Percentiles rank a stretch among this genome's conserved stretches.
Evolutionary conservation across 2,113 vertebrate genomes (phyloP).

Genomic region (Conger conger): DNA sequence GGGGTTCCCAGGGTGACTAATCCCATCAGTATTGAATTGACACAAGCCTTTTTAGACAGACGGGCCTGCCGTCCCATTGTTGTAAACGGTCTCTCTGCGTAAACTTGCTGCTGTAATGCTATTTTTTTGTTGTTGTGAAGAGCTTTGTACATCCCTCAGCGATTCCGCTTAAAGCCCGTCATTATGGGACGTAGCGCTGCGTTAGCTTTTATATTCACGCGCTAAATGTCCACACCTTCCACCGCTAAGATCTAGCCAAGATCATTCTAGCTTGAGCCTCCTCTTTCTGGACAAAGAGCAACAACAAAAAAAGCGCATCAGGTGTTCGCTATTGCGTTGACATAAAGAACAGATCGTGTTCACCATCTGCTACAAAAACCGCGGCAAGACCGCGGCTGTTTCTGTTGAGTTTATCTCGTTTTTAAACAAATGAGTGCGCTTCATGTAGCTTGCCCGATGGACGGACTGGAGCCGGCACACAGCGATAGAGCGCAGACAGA

Average conservation of each 20-base stretch:
- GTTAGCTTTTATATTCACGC: constrained; percentile 67
- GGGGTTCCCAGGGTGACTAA: constrained; percentile 8
- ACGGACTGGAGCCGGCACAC: too few relatives aligned
- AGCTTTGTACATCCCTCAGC: constrained; percentile 65
- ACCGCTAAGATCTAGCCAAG: not conserved
- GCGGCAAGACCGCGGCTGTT: not conserved
- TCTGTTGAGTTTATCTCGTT: not conserved
- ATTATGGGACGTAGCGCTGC: constrained; percentile 64
- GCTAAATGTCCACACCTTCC: not conserved
- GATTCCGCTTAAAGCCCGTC: constrained; percentile 60
- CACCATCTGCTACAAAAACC: not conserved
- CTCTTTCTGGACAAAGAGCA: not conserved
- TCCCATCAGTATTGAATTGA: constrained; percentile 15
- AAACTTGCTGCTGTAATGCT: constrained; percentile 10
- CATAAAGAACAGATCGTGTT: not conserved
- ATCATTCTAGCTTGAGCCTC: too few relatives aligned
- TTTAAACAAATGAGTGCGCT: not conserved
- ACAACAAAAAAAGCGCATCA: not conserved
- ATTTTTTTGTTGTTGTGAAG: constrained; percentile 22
- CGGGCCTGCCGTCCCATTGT: not conserved
- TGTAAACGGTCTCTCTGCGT: not conserved
- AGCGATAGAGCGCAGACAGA: too few relatives aligned
- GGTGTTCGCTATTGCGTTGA: not conserved
- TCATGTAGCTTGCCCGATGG: not conserved
- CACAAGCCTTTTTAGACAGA: not conserved